Conservation (phyloP, 2,888 invertebrate genomes). For the Diadegma fenestrale region DNA sequence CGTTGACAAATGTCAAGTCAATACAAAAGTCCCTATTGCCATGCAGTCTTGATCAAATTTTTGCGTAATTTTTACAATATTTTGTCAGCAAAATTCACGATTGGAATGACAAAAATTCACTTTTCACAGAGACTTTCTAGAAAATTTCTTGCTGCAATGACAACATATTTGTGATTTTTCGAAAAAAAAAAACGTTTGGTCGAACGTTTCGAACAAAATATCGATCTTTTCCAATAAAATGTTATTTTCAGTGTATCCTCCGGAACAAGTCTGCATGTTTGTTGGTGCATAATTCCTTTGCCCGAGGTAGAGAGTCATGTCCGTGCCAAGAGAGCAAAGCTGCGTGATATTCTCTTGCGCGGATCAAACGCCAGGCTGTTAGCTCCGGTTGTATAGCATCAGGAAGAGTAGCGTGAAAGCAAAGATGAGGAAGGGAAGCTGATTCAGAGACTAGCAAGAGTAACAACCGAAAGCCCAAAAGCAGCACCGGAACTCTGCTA, state of each 20-base stretch:
- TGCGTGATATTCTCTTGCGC: slow-evolving; percentile 25
- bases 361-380: slow-evolving; percentile 49
- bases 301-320: slow-evolving; percentile 45
- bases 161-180: too few relatives aligned
- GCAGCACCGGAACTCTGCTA: slow-evolving; percentile 44
- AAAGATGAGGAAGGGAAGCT: slow-evolving; percentile 42
- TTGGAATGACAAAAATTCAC: too few relatives aligned
- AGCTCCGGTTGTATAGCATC: slow-evolving; percentile 33
- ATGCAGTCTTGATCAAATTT: too few relatives aligned
- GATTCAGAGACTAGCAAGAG: slow-evolving; percentile 39
- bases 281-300: slow-evolving; percentile 40
- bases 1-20: not conserved
- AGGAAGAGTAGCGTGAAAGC: slow-evolving; percentile 32
- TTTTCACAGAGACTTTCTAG: too few relatives aligned
- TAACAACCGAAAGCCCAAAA: slow-evolving; percentile 33
- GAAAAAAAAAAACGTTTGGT: too few relatives aligned
- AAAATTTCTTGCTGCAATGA: too few relatives aligned
- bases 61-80: too few relatives aligned
- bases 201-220: too few relatives aligned
- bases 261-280: slow-evolving; percentile 25
- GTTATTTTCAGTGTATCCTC: too few relatives aligned
- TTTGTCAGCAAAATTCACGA: too few relatives aligned
- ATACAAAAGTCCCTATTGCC: too few relatives aligned
- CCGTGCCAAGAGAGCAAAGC: slow-evolving; percentile 28
- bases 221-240: too few relatives aligned